phyloP scores from a whole-genome alignment of 30 jellyfish, hydroid and myxozoan genomes.

The Aurelia sp. region DNA sequence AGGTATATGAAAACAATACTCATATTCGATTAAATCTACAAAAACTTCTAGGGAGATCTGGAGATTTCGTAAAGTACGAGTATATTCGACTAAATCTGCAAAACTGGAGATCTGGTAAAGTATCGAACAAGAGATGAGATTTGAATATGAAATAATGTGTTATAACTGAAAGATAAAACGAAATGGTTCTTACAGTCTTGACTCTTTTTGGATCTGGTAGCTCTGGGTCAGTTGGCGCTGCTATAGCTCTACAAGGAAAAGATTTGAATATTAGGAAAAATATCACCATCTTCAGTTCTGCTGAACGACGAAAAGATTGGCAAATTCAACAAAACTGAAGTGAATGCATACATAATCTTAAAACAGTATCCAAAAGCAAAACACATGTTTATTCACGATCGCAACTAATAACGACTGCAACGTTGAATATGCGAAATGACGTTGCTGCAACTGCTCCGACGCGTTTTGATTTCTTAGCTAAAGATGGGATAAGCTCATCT shows the following conservation, averaged over 20 bases:
- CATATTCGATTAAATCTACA: background rate
- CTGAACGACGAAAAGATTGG: background rate
- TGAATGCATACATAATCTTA: background rate
- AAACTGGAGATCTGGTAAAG: too few species aligned
- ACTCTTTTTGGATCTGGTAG: constrained; percentile 33
- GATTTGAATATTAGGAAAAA: background rate
- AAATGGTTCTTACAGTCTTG: constrained; percentile 3
- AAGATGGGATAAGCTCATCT: too few species aligned
- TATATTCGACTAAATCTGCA: too few species aligned
- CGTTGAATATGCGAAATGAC: background rate
- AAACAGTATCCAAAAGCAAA: background rate
- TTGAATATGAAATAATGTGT: background rate
- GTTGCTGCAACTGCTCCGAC: background rate
- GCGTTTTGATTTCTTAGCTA: too few species aligned
- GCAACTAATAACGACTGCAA: too few species aligned
- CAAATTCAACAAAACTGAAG: too few species aligned
- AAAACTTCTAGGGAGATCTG: background rate
- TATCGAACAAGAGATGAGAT: too few species aligned
- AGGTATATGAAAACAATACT: background rate
- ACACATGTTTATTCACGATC: too few species aligned
- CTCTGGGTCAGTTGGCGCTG: constrained; percentile 35
- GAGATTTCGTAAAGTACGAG: too few species aligned
- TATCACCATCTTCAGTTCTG: background rate
- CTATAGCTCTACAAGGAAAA: constrained; percentile 11
- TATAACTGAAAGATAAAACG: background rate